Conservation (phyloP, 2,797 vertebrate species). For the Spinus olivaceus region DNA sequence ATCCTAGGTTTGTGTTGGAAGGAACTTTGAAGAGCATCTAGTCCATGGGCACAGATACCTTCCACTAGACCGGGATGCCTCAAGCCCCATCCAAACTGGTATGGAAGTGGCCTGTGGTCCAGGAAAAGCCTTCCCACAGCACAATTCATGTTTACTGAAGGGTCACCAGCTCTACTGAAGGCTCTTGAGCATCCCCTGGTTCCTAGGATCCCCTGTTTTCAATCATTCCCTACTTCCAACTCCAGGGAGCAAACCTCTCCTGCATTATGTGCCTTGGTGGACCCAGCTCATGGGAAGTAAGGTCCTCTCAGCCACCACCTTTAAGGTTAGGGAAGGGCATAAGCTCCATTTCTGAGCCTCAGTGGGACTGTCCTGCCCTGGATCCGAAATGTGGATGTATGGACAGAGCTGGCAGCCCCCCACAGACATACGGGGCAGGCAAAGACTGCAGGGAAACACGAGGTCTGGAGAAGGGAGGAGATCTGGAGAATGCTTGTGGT, state of each 20-base stretch:
- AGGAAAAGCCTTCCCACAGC: background rate
- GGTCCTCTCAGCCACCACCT: background rate
- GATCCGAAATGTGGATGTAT: accelerated
- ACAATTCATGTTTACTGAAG: background rate
- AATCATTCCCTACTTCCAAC: background rate
- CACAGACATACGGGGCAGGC: background rate
- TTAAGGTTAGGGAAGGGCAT: background rate
- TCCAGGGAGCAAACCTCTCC: background rate
- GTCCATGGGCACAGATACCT: background rate
- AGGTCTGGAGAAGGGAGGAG: background rate
- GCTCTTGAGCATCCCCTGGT: background rate
- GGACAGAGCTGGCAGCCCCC: background rate
- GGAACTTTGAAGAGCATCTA: background rate
- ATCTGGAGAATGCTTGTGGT: background rate
- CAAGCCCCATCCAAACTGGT: background rate
- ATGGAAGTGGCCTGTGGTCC: background rate
- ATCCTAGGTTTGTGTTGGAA: background rate
- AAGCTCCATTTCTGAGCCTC: background rate
- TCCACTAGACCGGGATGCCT: background rate
- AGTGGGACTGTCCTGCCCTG: accelerated
- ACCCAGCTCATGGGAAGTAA: accelerated
- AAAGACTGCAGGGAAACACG: background rate
- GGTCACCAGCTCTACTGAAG: background rate
- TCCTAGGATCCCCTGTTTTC: background rate
- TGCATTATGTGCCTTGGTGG: accelerated